Evolutionary conservation across 2,888 invertebrate genomes (phyloP), one percentile per base, ranked within the genome.

Genomic region (Hofmannophila pseudospretella): DNA sequence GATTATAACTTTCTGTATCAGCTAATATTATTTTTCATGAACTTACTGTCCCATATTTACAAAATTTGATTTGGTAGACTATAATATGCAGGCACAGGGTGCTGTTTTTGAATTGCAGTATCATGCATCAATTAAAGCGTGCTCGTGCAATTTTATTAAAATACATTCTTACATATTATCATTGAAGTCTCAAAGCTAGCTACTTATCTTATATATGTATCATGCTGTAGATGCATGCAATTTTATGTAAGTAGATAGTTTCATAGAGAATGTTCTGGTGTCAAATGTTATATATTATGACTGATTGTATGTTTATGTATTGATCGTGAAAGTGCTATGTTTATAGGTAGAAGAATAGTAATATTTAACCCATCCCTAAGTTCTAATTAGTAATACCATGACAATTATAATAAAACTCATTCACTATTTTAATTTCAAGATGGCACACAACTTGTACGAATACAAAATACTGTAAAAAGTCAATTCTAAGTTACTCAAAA

Each of bases 11-110:
- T 4, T 16, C 3, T 33, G 14, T 32, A 27, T 22, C n/a, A n/a
- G n/a, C 16, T 16, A 16, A 4, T 5, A 5, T 16, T 16, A 16
- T 16, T 16, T 16, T 3, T 5, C 16, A 16, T 4, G 16, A 38
- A 36, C 36, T 32, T 67, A 59, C 85, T 84, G 85, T 85, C 84
- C 85, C 78, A 86, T 85, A 85, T 81, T 85, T 85, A 85, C 85
- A 86, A 85, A 85, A 84, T 59, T 46, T 54, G 36, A 45, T 38
- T 22, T 25, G 22, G 35, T 42, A 41, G 38, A 42, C 47, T 49
- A 43, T 48, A 57, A 51, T 52, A 57, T 57, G 44, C 71, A 81
- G 72, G 77, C 76, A 64, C 57, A 56, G 44, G 54, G 51, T 70
- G 64, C 51, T 49, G 28, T 54, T 51, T 54, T 51, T 52, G 42